Evolutionary conservation across 1,140 invertebrate genomes (phyloP), one percentile per base, ranked within the genome.

Genomic region (Nautilus pompilius): DNA sequence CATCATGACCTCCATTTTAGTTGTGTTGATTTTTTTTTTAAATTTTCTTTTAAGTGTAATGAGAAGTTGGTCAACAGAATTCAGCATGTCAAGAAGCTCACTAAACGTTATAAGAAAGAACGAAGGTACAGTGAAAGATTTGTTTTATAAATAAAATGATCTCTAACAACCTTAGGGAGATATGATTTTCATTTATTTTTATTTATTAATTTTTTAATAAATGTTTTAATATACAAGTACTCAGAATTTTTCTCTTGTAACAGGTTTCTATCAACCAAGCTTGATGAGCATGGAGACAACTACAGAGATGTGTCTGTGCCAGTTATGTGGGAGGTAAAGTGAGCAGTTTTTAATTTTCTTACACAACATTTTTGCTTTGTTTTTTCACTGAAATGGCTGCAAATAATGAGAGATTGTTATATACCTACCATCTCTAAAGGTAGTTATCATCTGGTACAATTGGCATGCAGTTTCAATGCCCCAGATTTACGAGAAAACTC

Each of bases 11-110:
- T n/a, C 10, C 30, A 13, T 10, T 22, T 15, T 26, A 17, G 17
- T 22, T 49, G n/a, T 61, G 29, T 20, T 45, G 17, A 57, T 33
- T 45, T 15, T 26, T 20, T 15, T 58, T 45, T 5, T 26, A 28
- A n/a, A 32, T 45, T 72, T 72, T 56, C 64, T 34, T 70, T 77
- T 33, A 65, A 81, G 79, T 70, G 73, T 20, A 81, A 81, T 70
- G 79, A 81, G 62, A 79, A 75, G 58, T 56, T 81, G 28, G 74
- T 80, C 0, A 79, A 80, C 58, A 69, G 78, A 53, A 70, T 80
- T 30, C 75, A 80, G 22, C 75, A 79, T 73, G 77, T 77, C 13
- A 76, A 78, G 61, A 78, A 75, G 62, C 56, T 79, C 28, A 72
- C 77, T 15, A 78, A 78, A 45, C 64, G 69, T 60, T 75, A 71